Conservation (phyloP, 2,888 invertebrate species). For the Lomographa bimaculata region DNA sequence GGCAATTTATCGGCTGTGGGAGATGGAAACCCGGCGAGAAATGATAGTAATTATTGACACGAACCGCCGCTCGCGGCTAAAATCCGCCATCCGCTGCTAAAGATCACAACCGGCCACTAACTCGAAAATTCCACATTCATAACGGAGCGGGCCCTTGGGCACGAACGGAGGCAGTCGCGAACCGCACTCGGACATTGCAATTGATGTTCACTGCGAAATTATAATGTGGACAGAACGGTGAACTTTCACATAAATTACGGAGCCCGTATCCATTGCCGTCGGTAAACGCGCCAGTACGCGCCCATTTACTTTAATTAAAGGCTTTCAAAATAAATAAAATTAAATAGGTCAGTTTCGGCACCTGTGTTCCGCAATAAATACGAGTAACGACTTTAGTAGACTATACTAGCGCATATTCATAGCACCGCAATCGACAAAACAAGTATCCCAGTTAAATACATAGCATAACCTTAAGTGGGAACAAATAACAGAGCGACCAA, state of each 20-base stretch:
- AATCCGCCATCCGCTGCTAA: slow-evolving; percentile 57
- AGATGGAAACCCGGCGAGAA: slow-evolving; percentile 67
- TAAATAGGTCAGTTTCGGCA: slow-evolving; percentile 8
- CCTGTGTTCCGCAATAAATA: slow-evolving; percentile 1
- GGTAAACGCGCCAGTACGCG: slow-evolving; percentile 1
- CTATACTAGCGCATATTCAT: too few species aligned
- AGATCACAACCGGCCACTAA: slow-evolving; percentile 73
- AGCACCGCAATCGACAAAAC: slow-evolving; percentile 25
- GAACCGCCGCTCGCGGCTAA: slow-evolving; percentile 61
- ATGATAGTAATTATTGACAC: slow-evolving; percentile 82
- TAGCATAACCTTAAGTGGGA: slow-evolving; percentile 53
- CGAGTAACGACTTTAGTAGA: too few species aligned
- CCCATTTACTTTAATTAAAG: slow-evolving; percentile 14
- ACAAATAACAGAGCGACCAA: slow-evolving; percentile 64
- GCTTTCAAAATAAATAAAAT: slow-evolving; percentile 21
- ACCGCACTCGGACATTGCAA: slow-evolving; percentile 55
- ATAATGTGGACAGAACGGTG: slow-evolving; percentile 47
- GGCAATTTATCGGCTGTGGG: slow-evolving; percentile 66
- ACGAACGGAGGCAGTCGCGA: slow-evolving; percentile 49
- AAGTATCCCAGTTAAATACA: slow-evolving; percentile 34
- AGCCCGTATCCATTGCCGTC: slow-evolving; percentile 14
- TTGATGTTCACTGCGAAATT: slow-evolving; percentile 55
- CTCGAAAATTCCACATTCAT: slow-evolving; percentile 77
- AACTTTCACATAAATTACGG: slow-evolving; percentile 41
- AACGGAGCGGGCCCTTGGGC: slow-evolving; percentile 69